phyloP scores from a whole-genome alignment of 2,888 invertebrate species.

The Chymomyza amoena region DNA sequence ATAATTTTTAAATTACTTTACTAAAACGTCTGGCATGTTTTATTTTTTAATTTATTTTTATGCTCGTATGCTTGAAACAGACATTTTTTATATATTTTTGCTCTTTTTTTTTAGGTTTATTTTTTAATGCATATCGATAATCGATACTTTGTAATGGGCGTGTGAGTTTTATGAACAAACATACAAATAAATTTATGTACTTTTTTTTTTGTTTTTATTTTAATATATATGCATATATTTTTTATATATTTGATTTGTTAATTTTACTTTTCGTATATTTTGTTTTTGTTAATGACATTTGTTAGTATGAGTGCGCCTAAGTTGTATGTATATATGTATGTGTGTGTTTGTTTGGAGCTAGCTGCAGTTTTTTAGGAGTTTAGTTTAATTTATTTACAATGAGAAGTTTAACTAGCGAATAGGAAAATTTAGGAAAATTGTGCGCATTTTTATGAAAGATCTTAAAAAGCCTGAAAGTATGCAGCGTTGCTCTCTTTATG shows the following conservation, averaged over 20 bases:
- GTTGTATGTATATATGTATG: conserved; percentile 11
- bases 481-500: background rate
- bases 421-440: conserved; percentile 48
- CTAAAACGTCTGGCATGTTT: conserved; percentile 30
- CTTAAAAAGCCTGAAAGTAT: conserved; percentile 6
- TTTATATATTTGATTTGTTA: conserved; percentile 17
- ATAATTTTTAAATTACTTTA: conserved; percentile 33
- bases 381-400: conserved; percentile 53
- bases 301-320: conserved; percentile 36
- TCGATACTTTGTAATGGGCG: conserved; percentile 45
- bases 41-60: conserved; percentile 18
- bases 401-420: conserved; percentile 27
- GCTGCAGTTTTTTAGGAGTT: conserved; percentile 20
- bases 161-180: conserved; percentile 55
- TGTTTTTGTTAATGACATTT: conserved; percentile 34
- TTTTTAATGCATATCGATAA: conserved; percentile 49
- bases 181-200: conserved; percentile 43
- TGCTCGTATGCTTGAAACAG: background rate
- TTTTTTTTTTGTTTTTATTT: conserved; percentile 18
- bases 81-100: conserved; percentile 40
- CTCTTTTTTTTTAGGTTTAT: conserved; percentile 29
- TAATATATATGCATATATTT: conserved; percentile 42
- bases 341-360: conserved; percentile 26
- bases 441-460: conserved; percentile 49
- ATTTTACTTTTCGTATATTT: conserved; percentile 9